Conservation (phyloP, 1,140 invertebrate genomes). For the Eriosoma lanigerum region DNA sequence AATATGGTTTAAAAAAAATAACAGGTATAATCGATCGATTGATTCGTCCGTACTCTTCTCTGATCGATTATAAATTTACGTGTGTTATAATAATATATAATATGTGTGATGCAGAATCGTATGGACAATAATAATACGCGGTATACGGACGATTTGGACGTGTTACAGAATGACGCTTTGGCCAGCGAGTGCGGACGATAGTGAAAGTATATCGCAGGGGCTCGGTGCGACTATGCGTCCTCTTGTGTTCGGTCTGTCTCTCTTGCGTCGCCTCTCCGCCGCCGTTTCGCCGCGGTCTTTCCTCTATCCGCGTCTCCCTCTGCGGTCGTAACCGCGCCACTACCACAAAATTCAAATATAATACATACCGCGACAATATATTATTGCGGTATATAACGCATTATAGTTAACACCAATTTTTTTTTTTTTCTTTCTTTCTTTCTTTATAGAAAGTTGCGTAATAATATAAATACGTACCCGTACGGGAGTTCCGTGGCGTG, state of each 20-base stretch:
- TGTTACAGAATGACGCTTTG: background rate
- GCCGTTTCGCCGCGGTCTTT: background rate
- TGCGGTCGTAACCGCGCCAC: background rate
- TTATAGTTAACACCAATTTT: background rate
- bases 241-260: background rate
- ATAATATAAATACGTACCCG: background rate
- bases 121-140: background rate
- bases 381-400: background rate
- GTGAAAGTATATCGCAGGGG: slow-evolving; percentile 47
- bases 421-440: no score
- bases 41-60: no score
- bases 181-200: slow-evolving; percentile 19
- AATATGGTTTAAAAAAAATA: background rate
- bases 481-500: background rate
- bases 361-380: background rate
- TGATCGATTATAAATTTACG: no score
- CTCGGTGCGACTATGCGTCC: background rate
- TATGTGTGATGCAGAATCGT: no score
- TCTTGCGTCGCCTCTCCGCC: slow-evolving; percentile 3
- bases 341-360: no score
- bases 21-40: no score
- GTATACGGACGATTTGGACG: background rate
- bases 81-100: background rate
- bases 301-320: background rate
- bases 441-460: background rate